Evolutionary conservation across 2,113 vertebrate genomes (phyloP).

Genomic region (Bostrychus sinensis): DNA sequence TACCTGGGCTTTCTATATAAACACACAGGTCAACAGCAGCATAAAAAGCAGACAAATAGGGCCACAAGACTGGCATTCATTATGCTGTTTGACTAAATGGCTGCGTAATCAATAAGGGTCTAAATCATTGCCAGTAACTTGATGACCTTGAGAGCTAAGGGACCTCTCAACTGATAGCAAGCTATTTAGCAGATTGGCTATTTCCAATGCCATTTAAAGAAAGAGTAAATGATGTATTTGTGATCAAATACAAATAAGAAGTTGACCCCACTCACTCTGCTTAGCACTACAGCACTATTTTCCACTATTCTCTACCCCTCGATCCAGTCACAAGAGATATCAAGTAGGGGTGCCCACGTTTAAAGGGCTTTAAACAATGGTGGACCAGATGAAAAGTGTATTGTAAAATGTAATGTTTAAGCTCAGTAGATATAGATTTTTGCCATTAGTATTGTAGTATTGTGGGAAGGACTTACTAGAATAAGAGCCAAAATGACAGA

Average conservation of each 20-base stretch:
- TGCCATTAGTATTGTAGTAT: too few species aligned
- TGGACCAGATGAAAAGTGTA: too few species aligned
- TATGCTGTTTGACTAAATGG: constrained; percentile 18
- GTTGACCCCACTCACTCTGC: background rate
- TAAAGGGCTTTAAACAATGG: too few species aligned
- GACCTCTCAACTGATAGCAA: constrained; percentile 34
- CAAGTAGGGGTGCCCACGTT: too few species aligned
- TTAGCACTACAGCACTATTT: too few species aligned
- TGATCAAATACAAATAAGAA: background rate
- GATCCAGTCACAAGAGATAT: too few species aligned
- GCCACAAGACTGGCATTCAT: constrained; percentile 12
- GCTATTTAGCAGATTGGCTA: constrained; percentile 28
- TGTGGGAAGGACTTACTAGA: background rate
- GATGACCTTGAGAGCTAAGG: constrained; percentile 48
- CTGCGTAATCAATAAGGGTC: constrained; percentile 38
- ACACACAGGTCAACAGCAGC: background rate
- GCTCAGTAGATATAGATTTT: too few species aligned
- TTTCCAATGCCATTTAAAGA: constrained; percentile 29
- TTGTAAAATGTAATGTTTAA: too few species aligned
- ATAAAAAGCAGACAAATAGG: background rate
- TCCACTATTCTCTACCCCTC: too few species aligned
- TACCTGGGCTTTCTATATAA: background rate
- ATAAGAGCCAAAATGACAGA: background rate
- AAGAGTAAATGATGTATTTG: background rate
- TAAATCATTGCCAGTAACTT: constrained; percentile 52